A percentile compares a stretch with the other conserved stretches of the same genome.
These are phyloP conservation scores for Felis chaus DNA, from an alignment of 2,113 vertebrate genomes.

Conservation along the genomic window DNA sequence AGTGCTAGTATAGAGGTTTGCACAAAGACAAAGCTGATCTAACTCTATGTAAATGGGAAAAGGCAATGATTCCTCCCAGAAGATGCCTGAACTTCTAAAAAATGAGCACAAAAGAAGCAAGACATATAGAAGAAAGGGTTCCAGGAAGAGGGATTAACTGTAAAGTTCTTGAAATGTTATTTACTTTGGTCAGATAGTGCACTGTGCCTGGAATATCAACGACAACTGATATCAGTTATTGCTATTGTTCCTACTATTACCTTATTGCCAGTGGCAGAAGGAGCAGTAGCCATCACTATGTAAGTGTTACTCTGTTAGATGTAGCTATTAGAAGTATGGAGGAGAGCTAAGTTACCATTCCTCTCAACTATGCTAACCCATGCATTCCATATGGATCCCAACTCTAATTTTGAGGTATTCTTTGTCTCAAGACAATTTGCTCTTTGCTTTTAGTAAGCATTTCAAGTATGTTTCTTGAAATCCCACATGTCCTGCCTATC, in stretches of 20 bases:
- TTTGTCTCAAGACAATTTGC: not conserved
- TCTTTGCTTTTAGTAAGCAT: not conserved
- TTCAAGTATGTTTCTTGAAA: conserved; percentile 39
- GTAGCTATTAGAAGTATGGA: not conserved
- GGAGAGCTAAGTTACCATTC: not conserved
- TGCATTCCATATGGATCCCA: not conserved
- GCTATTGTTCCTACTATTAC: not conserved
- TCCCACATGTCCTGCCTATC: not conserved
- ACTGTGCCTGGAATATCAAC: not conserved
- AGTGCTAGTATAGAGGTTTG: not conserved
- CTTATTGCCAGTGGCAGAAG: not conserved
- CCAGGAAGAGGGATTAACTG: not conserved
- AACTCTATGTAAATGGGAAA: not conserved
- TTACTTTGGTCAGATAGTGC: not conserved
- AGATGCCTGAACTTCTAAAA: not conserved
- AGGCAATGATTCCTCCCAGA: not conserved
- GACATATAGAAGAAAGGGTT: not conserved
- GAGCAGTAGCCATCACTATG: not conserved
- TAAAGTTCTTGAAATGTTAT: not conserved
- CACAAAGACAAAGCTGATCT: not conserved
- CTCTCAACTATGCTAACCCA: not conserved
- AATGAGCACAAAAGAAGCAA: not conserved
- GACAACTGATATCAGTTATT: not conserved
- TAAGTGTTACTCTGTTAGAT: not conserved
- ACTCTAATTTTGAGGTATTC: not conserved